Base-by-base conservation (phyloP, 1,140 invertebrate genomes). In the Augochlora pura region DNA sequence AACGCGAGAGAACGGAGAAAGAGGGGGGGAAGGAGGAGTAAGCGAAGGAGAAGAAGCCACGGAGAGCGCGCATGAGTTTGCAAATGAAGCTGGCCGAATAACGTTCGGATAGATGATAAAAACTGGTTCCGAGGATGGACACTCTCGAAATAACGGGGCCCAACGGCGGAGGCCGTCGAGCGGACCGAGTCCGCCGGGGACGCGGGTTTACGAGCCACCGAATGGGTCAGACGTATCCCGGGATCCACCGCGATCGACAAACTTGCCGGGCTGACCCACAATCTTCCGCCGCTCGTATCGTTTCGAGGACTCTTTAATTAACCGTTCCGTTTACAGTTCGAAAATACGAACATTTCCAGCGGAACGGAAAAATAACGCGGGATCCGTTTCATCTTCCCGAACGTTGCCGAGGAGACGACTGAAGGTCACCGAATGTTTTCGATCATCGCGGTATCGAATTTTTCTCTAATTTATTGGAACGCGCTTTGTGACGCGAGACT, bases 101-200 rank as follows among this genome's bases (percentile, higher is more conserved):
- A 85, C 79, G 83, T 85, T 85, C 32, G 21, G 83, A 77, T 77
- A 71, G 67, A 77, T 27, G 76, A 86, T 77, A 86, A 86, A 81
- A 88, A 87, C 86, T 85, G 87, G 85, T 88, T 85, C 69, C 27
- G 63, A 46, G 66, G 21, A 14, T 25, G 75, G 52, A 62, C 69
- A 79, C 32, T 69, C 71, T 83, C 68, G 77, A 86, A 86, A 86
- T 86, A 86, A 86, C 85, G 85, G 85, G 63, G 16, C 52, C 69
- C 57, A n/a, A n/a, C n/a, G n/a, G n/a, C n/a, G 23, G 23, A 68
- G 18, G 12, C 54, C n/a, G 25, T 46, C 83, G 39, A 68, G 62
- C 49, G 70, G 76, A 72, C 74, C 72, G 60, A 14, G 46, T 62
- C 66, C 42, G n/a, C 39, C 54, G 54, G 62, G 78, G 46, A 73